Evolutionary conservation across 2,797 vertebrate species (phyloP), one percentile per base, ranked within the genome.

Genomic region (Argyrosomus regius): DNA sequence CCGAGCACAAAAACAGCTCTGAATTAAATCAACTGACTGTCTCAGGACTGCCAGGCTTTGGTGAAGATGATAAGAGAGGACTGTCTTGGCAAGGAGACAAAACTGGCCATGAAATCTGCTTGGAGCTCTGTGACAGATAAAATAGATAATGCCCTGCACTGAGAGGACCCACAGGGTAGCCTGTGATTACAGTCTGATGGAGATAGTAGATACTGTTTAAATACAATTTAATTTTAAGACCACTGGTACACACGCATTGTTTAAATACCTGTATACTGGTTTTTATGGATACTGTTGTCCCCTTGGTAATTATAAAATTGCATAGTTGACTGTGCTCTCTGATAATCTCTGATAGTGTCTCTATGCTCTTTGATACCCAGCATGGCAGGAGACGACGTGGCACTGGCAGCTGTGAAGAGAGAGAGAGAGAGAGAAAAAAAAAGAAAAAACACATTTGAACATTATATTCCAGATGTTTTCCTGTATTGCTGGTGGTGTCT

Each of bases 301-400:
- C 97, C 97, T 93, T 97, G 97, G 96, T 95, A 97, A 89, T 96
- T 98, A 93, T 98, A 98, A 96, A 98, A 98, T 96, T 98, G 98
- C 98, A 98, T 96, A 97, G 98, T 94, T 87, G 97, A 94, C 91
- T 96, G 97, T 6, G 96, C 95, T 92, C 96, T 97, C 88, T 97
- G 97, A 46, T 97, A 98, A 67, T 98, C 96, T 69, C 96, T 96
- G 91, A 87, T 77, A 1, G 81, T 75, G 84, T 91, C 91, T 87
- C 96, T 96, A 90, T 96, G 96, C 82, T 98, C 98, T 93, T 97
- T 96, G 91, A 98, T 96, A 90, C 97, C 97, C 95, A 99, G 90
- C 89, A 97, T 89, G 63, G 98, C 97, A 78, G 98, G 97, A 88
- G 98, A 99, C 3, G 98, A 99, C 73, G 97, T 98, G 45, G 97